Evolutionary conservation across 2,113 vertebrate species (phyloP).

Genomic region (Notothenia rossii): DNA sequence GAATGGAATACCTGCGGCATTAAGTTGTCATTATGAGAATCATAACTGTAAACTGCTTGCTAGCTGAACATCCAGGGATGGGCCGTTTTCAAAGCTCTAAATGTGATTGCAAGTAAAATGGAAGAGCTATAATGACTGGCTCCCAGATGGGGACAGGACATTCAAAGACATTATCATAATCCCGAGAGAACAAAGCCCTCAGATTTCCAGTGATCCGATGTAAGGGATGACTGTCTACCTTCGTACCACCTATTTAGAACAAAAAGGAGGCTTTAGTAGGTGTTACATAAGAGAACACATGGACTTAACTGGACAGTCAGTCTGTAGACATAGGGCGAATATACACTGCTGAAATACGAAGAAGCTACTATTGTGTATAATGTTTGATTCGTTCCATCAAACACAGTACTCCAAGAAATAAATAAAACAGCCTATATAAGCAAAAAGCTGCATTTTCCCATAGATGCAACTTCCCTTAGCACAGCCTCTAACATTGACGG

Average conservation of each 20-base stretch:
- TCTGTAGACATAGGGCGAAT: neutral
- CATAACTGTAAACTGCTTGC: neutral
- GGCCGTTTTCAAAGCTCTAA: slow-evolving; percentile 11
- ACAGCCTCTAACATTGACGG: neutral
- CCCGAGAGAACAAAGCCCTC: slow-evolving; percentile 28
- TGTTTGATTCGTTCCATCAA: neutral
- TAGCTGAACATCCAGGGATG: neutral
- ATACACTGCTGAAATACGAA: neutral
- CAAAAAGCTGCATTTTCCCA: neutral
- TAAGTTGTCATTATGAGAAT: slow-evolving; percentile 15
- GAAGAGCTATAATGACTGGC: slow-evolving; percentile 18
- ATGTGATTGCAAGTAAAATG: slow-evolving; percentile 20
- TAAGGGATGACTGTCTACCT: slow-evolving; percentile 26
- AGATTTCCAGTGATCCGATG: slow-evolving; percentile 28
- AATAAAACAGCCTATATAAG: too few species aligned
- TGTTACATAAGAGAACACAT: slow-evolving; percentile 11
- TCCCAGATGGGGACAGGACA: slow-evolving; percentile 13
- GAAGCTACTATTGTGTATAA: too few species aligned
- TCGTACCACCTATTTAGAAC: slow-evolving; percentile 9
- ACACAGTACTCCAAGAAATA: neutral
- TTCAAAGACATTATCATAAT: slow-evolving; percentile 39
- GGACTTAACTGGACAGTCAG: neutral
- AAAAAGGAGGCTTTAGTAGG: slow-evolving; percentile 4
- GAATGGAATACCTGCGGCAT: too few species aligned
- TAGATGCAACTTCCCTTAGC: neutral